Evolutionary conservation across 2,797 vertebrate genomes (phyloP).

Genomic region (Chelonia mydas): DNA sequence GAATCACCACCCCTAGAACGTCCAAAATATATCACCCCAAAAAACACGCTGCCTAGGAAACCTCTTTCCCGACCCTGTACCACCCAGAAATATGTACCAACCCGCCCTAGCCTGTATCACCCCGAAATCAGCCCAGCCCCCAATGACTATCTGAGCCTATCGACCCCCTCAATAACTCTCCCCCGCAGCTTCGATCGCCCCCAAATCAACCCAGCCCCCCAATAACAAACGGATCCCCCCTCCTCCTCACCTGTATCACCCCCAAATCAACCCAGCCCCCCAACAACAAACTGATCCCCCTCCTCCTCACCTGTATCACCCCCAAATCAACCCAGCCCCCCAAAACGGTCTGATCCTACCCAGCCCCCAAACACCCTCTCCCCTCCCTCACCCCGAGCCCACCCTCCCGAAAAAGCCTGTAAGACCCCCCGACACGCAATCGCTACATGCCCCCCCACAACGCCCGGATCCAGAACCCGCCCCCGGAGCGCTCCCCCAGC

Average conservation of each 20-base stretch:
- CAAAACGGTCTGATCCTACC: neutral
- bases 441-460: slow-evolving; percentile 50
- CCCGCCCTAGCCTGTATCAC: neutral
- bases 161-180: no score
- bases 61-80: neutral
- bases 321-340: neutral
- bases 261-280: neutral
- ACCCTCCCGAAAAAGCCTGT: neutral
- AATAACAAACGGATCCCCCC: neutral
- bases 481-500: neutral
- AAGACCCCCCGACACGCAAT: no score
- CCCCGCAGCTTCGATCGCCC: no score
- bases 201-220: neutral
- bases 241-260: neutral
- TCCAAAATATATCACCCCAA: neutral
- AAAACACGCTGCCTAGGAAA: neutral
- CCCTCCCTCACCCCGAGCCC: neutral
- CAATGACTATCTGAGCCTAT: neutral
- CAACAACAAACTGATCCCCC: neutral
- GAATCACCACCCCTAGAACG: neutral
- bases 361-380: neutral
- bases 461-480: neutral
- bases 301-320: neutral
- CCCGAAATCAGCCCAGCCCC: neutral
- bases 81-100: neutral